Evolutionary conservation across 1,140 invertebrate genomes (phyloP).

Genomic region (Piezodorus guildinii): DNA sequence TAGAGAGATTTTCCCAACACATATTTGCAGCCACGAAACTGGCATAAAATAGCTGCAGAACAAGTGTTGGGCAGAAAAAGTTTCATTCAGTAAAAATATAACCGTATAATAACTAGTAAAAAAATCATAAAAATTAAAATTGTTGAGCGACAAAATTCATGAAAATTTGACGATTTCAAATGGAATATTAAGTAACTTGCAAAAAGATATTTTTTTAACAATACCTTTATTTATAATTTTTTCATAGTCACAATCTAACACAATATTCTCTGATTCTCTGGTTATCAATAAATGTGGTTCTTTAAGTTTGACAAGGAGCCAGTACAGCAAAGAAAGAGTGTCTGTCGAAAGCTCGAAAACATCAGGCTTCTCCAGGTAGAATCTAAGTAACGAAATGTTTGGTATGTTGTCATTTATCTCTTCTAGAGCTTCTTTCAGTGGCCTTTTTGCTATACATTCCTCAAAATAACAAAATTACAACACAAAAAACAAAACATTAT

Average conservation of each 20-base stretch:
- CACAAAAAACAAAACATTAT: too few species aligned
- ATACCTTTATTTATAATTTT: not conserved
- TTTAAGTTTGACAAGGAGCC: not conserved
- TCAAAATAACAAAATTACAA: not conserved
- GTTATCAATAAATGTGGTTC: not conserved
- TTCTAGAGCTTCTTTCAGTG: not conserved
- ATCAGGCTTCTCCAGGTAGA: not conserved
- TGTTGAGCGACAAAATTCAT: too few species aligned
- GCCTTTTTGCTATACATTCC: not conserved
- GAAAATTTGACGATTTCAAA: too few species aligned
- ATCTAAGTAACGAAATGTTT: not conserved
- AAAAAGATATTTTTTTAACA: not conserved
- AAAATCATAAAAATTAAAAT: too few species aligned
- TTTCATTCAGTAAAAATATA: too few species aligned
- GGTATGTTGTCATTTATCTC: slow-evolving; percentile 2
- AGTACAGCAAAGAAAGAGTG: not conserved
- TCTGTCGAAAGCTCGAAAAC: not conserved
- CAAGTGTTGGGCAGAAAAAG: too few species aligned
- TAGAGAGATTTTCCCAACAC: too few species aligned
- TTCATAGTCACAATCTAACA: not conserved
- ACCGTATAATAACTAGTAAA: too few species aligned
- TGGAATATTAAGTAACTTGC: too few species aligned
- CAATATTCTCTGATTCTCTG: not conserved
- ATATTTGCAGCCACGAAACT: too few species aligned
- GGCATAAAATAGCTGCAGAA: too few species aligned